Base-by-base conservation (phyloP, 35 echinoderm and acorn worm genomes). In the Hemicentrotus pulcherrimus region DNA sequence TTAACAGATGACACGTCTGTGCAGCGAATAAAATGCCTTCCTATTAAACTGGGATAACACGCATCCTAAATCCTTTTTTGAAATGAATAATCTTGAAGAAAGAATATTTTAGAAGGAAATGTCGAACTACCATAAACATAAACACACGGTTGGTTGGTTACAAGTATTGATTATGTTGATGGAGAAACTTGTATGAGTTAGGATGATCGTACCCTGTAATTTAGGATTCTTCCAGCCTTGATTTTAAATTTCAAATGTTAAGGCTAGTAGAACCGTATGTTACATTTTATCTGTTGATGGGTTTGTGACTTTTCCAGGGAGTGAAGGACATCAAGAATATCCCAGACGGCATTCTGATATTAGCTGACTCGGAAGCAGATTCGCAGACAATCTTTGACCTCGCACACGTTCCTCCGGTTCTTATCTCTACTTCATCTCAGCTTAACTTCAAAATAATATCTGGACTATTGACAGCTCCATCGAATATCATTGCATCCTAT, bases 371-470 rank as follows among this genome's bases (percentile, higher is more conserved):
- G 91, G 91, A 58, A 31, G 48, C 30, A 93, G 13, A 93, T 12
- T 31, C 32, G 31, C 10, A 18, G 16, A 58, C 47, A 14, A 93
- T 16, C 46, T 93, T 93, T 31, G 48, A 93, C 30, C 91, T 58
- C 48, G n/a, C 32, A 46, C 46, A 58, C 4, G 48, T 93, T 24
- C 91, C 91, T 31, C 91, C 45, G 11, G 48, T 93, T 47, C 22
- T 55, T 58, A 58, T 47, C 4, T 93, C 91, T n/a, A 31, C 91
- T 13, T 93, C 91, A 31, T 93, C 91, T 31, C 91, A 58, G 6
- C 48, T 93, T 8, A 46, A 31, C 30, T 18, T 93, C 9, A 47
- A 58, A 24, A 93, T 93, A 24, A 4, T 16, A 14, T 50, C 91
- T 13, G 91, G 91, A 28, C 15, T 93, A 0, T 15, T 48, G 12